Evolutionary conservation across 2,113 vertebrate species (phyloP), one percentile per base, ranked within the genome.

Genomic region (Cottus gobio): DNA sequence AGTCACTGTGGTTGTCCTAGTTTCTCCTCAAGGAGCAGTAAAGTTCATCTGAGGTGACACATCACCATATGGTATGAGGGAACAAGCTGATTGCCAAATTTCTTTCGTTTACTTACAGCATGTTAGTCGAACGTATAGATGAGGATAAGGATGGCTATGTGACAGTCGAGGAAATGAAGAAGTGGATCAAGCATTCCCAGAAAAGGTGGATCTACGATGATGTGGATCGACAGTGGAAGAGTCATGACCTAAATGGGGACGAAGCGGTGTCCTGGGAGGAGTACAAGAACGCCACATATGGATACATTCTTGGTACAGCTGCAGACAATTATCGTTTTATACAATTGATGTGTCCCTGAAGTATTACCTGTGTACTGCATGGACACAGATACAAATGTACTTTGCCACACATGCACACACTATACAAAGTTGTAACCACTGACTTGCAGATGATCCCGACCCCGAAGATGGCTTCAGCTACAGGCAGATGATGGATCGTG

Each of bases 171-270:
- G 98, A 99, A 89, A 97, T 99, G 89, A 97, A 96, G 92, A 95
- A 73, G 82, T 99, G 98, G 98, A 99, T 99, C 93, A 99, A 98
- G 62, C 96, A 97, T 78, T 95, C 97, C 57, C 98, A 99, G 85
- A 99, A 97, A 84, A 96, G 96, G 83, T 99, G 98, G 97, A 97
- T 99, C 88, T 98, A 96, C 18, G 97, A 99, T 87, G 98, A 99
- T 13, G 97, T 98, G 85, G 97, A 99, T 80, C 94, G 97, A 8
- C 98, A 99, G 94, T 98, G 97, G 97, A 98, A 97, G 86, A 96
- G 96, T 85, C 97, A 99, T 8, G 98, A 99, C 95, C 96, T 99
- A 82, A 96, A 99, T 26, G 96, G 95, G 77, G 98, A 99, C 31
- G 94, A 93, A 16, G 87, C 96, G 52, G 94, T 99, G 66, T 96